Evolutionary conservation across 2,113 vertebrate species (phyloP).

Genomic region (Turnix velox): DNA sequence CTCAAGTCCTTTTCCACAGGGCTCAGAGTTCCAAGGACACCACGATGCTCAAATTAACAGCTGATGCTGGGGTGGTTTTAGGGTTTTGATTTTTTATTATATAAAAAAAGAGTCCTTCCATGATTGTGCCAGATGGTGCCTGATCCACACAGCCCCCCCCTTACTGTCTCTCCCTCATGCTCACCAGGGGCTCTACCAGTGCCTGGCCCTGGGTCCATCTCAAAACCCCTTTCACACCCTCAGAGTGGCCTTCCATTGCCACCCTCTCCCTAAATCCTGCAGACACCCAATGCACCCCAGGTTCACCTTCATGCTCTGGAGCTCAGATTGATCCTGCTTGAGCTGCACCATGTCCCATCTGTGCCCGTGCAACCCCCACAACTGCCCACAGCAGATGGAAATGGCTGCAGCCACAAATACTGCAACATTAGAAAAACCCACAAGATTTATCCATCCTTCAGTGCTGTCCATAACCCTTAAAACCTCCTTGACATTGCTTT

Average conservation of each 20-base stretch:
- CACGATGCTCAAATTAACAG: background rate
- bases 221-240: background rate
- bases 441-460: background rate
- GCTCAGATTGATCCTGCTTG: background rate
- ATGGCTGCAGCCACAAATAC: background rate
- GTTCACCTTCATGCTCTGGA: accelerated
- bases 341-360: background rate
- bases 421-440: background rate
- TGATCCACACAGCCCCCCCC: background rate
- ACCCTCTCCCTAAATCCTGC: accelerated
- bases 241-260: accelerated
- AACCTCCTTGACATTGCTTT: accelerated
- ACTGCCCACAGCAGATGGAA: accelerated
- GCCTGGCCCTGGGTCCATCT: too few relatives aligned
- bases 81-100: background rate
- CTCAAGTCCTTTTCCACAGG: too few relatives aligned
- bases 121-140: background rate
- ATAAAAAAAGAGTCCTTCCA: background rate
- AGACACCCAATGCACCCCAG: accelerated
- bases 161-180: too few relatives aligned
- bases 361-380: accelerated
- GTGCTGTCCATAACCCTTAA: background rate
- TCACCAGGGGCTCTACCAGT: too few relatives aligned
- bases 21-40: too few relatives aligned
- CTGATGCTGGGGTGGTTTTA: too few relatives aligned